Evolutionary conservation across 2,113 vertebrate species (phyloP).

Genomic region (Toxostoma redivivum): DNA sequence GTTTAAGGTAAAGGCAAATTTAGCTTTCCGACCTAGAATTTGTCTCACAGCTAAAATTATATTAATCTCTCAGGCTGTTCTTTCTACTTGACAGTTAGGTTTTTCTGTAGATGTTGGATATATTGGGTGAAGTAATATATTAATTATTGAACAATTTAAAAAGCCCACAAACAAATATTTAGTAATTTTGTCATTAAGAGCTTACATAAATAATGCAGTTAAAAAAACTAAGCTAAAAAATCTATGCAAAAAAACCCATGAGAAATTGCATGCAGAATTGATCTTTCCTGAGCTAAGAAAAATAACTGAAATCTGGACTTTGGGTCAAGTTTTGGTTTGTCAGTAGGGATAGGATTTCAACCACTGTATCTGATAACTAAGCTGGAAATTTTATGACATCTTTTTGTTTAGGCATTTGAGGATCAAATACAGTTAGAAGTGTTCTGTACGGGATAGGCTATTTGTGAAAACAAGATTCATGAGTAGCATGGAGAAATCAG

Average conservation of each 20-base stretch:
- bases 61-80: not conserved
- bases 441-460: not conserved
- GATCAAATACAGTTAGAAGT: not conserved
- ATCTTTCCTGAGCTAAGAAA: not conserved
- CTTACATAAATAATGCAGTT: not conserved
- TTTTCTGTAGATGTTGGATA: not conserved
- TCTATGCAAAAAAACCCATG: not conserved
- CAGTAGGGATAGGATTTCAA: not conserved
- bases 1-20: not conserved
- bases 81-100: not conserved
- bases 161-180: not conserved
- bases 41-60: not conserved
- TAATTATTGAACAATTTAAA: not conserved
- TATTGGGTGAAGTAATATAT: not conserved
- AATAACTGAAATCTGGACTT: not conserved
- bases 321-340: not conserved
- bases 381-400: not conserved
- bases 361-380: not conserved
- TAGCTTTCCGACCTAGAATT: not conserved
- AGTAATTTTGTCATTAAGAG: not conserved
- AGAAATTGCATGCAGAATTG: not conserved
- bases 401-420: not conserved
- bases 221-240: not conserved
- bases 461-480: not conserved
- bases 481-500: not conserved